Conservation (phyloP, 2,113 vertebrate genomes). For the Ginglymostoma cirratum region DNA sequence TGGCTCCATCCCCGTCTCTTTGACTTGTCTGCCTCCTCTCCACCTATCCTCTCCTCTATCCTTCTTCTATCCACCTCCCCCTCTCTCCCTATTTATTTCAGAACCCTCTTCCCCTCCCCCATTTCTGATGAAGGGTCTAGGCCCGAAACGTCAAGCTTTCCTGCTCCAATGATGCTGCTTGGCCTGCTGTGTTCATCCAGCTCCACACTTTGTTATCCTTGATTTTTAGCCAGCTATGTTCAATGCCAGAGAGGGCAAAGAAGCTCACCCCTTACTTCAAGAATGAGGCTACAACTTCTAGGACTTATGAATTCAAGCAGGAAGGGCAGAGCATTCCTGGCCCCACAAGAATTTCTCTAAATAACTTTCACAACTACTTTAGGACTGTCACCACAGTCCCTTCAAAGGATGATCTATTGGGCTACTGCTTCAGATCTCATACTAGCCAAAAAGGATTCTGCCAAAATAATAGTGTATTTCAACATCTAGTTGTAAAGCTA, state of each 20-base stretch:
- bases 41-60: no score
- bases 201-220: no score
- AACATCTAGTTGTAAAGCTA: neutral
- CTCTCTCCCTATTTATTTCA: no score
- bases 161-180: no score
- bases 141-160: no score
- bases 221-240: neutral
- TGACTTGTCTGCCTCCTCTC: no score
- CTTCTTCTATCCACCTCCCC: no score
- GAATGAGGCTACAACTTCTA: neutral
- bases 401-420: neutral
- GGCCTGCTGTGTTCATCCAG: no score
- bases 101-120: no score
- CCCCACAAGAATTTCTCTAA: neutral
- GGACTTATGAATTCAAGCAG: neutral
- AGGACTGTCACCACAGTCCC: neutral
- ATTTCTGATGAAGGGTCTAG: no score
- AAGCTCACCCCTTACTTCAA: neutral
- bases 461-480: neutral
- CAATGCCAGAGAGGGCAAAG: neutral
- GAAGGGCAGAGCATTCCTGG: neutral
- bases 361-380: neutral
- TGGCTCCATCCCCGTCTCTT: no score
- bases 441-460: neutral
- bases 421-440: neutral